Conservation (phyloP, 2,888 invertebrate genomes). For the Microplitis deprimator region DNA sequence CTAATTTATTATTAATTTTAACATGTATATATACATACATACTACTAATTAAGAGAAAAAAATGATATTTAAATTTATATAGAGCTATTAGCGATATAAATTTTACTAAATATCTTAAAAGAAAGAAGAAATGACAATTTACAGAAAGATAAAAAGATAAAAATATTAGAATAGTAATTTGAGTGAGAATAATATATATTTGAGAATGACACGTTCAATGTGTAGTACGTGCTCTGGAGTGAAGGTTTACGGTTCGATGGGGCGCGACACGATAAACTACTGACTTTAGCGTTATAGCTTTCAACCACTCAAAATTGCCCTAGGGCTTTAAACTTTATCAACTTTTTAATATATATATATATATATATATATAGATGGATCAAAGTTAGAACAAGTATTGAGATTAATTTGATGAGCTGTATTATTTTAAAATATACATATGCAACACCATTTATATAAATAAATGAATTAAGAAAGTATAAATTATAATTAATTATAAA, state of each 20-base stretch:
- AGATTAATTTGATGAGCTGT: no score
- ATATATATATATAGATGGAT: background rate
- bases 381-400: no score
- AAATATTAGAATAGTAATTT: background rate
- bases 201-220: slow-evolving; percentile 37
- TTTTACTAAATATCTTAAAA: no score
- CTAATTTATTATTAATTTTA: no score
- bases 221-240: slow-evolving; percentile 46
- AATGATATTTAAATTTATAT: no score
- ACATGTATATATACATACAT: no score
- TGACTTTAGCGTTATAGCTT: slow-evolving; percentile 47
- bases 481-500: no score
- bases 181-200: slow-evolving; percentile 36
- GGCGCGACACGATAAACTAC: slow-evolving; percentile 54
- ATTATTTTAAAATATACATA: no score
- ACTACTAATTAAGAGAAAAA: no score
- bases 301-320: slow-evolving; percentile 4
- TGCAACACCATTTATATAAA: no score
- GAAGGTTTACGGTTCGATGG: slow-evolving; percentile 54
- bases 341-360: background rate
- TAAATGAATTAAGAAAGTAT: no score
- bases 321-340: slow-evolving; percentile 23
- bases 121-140: background rate
- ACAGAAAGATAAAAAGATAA: background rate
- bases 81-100: no score